Evolutionary conservation across 2,113 vertebrate genomes (phyloP).

Genomic region (Australoheros scitulus): DNA sequence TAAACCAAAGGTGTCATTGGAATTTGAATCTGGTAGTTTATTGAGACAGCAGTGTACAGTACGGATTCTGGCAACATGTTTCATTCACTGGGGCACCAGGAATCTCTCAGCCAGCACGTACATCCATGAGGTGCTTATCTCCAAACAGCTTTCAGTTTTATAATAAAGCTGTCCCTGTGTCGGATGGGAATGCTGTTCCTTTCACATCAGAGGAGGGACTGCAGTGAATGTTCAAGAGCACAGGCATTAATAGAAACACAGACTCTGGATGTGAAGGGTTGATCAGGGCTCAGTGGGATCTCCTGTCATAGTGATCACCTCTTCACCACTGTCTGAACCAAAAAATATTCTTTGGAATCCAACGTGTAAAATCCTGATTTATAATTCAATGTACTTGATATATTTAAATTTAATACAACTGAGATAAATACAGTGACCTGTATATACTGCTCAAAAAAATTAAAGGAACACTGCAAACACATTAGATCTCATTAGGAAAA

Average conservation of each 20-base stretch:
- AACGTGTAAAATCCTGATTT: neutral
- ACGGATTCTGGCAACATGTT: constrained; percentile 28
- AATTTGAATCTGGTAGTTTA: constrained; percentile 24
- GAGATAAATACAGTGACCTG: too few relatives aligned
- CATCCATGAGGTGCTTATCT: constrained; percentile 22
- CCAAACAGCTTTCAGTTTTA: constrained; percentile 46
- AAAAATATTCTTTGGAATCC: neutral
- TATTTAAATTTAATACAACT: too few relatives aligned
- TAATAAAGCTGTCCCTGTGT: constrained; percentile 40
- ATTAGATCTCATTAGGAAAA: too few relatives aligned
- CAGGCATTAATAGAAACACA: constrained; percentile 6
- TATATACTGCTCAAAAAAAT: too few relatives aligned
- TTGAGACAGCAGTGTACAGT: constrained; percentile 13
- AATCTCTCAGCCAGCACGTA: constrained; percentile 5
- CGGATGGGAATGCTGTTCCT: constrained; percentile 18
- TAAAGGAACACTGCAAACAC: too few relatives aligned
- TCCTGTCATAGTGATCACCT: neutral
- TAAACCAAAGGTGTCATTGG: constrained; percentile 66
- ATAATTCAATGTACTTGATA: too few relatives aligned
- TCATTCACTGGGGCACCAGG: constrained; percentile 29
- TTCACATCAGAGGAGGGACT: constrained; percentile 25
- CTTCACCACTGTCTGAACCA: neutral
- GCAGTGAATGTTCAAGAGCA: neutral
- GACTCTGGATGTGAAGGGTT: neutral
- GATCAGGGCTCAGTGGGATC: neutral